Conservation (phyloP, 1,140 invertebrate genomes). For the Streblospio benedicti region DNA sequence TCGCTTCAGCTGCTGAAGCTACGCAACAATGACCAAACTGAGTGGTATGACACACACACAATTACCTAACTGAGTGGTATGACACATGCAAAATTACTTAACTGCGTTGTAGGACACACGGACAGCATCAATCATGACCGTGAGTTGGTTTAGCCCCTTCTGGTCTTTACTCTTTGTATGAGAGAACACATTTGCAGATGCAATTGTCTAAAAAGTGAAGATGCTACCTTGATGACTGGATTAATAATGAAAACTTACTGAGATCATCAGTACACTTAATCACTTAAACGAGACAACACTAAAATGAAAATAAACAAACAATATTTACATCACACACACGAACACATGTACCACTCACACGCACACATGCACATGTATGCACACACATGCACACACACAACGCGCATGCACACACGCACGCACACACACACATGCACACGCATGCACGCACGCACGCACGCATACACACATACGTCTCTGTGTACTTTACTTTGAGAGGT, state of each 20-base stretch:
- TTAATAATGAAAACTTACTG: too few species aligned
- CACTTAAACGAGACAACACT: not conserved
- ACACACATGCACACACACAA: too few species aligned
- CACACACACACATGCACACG: slow-evolving; percentile 1
- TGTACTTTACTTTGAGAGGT: too few species aligned
- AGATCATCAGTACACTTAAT: not conserved
- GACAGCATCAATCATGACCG: not conserved
- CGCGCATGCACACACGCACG: not conserved
- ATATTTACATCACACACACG: not conserved
- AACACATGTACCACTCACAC: too few species aligned
- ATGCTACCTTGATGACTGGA: too few species aligned
- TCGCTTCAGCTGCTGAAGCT: too few species aligned
- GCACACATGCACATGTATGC: too few species aligned
- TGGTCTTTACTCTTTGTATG: not conserved
- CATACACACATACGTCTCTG: not conserved
- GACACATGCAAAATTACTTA: not conserved
- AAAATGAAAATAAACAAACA: not conserved
- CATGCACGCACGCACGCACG: not conserved
- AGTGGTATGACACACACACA: not conserved
- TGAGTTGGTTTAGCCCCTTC: not conserved
- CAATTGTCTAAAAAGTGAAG: too few species aligned
- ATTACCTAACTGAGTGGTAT: not conserved
- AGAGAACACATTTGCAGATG: too few species aligned
- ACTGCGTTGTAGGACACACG: not conserved
- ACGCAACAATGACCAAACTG: not conserved